Percentiles rank a stretch among this genome's conserved stretches.
phyloP scores from a whole-genome alignment of 2,113 vertebrate species.

The Chinchilla lanigera region DNA sequence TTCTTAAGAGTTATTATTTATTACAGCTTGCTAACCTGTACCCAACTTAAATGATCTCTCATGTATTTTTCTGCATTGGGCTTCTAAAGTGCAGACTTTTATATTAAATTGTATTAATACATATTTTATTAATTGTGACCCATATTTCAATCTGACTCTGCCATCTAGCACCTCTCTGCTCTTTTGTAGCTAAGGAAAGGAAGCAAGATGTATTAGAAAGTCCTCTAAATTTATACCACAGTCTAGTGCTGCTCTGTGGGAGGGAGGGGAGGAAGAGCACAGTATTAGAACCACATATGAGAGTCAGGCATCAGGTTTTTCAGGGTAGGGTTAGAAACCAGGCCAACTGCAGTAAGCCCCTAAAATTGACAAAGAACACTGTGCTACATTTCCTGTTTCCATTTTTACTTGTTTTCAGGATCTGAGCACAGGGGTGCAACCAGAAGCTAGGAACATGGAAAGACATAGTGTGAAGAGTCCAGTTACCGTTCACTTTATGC shows the following conservation, averaged over 20 bases:
- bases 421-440: not conserved
- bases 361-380: not conserved
- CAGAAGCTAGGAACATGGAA: no score
- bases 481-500: not conserved
- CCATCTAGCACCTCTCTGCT: not conserved
- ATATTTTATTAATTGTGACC: not conserved
- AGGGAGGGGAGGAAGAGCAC: not conserved
- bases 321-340: not conserved
- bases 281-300: not conserved
- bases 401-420: conserved; percentile 22
- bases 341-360: not conserved
- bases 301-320: not conserved
- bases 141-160: not conserved
- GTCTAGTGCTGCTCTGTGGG: not conserved
- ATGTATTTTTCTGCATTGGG: not conserved
- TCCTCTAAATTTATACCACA: not conserved
- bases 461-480: not conserved
- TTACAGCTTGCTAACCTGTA: not conserved
- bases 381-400: not conserved
- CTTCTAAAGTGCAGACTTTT: conserved; percentile 48
- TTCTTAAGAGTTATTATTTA: not conserved
- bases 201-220: not conserved
- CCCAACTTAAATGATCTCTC: not conserved
- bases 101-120: not conserved
- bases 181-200: not conserved